Evolutionary conservation across 23 tunicate species (phyloP).

Genomic region (Trididemnum clinides): DNA sequence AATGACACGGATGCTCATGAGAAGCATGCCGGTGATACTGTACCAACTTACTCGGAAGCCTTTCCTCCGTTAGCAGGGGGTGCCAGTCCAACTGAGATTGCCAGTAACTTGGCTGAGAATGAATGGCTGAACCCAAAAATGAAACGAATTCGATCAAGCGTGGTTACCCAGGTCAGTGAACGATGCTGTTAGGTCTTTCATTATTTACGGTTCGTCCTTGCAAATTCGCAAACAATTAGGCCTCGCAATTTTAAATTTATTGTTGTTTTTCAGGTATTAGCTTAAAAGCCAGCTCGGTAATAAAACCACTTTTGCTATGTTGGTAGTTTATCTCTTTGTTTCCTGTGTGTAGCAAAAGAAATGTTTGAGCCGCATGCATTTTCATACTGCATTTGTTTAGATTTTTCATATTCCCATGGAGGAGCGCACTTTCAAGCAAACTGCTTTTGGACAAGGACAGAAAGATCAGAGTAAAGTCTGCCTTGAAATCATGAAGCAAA

Average conservation of each 20-base stretch:
- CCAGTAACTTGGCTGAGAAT: constrained; percentile 67
- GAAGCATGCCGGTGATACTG: not conserved
- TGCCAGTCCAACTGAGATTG: constrained; percentile 2
- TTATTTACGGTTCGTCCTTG: too few species aligned
- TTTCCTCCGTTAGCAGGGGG: constrained; percentile 80
- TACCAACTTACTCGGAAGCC: constrained; percentile 89
- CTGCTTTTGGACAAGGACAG: constrained; percentile 78
- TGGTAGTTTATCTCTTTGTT: too few species aligned
- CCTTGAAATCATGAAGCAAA: constrained; percentile 72
- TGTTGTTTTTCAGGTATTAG: too few species aligned
- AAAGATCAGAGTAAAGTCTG: constrained; percentile 87
- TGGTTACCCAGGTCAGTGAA: constrained; percentile 88
- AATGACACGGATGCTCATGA: constrained; percentile 3
- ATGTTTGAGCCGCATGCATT: too few species aligned
- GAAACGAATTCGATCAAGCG: constrained; percentile 63
- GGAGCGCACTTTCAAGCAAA: constrained; percentile 88
- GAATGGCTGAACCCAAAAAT: constrained; percentile 88
- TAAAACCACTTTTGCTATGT: too few species aligned
- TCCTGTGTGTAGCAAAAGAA: too few species aligned
- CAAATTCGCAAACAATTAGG: too few species aligned
- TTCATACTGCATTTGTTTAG: constrained; percentile 36
- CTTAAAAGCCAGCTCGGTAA: too few species aligned
- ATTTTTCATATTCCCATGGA: constrained; percentile 95
- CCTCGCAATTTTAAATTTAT: too few species aligned
- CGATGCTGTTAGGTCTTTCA: too few species aligned